phyloP scores from a whole-genome alignment of 1,140 invertebrate genomes.

The Cydia strobilella region DNA sequence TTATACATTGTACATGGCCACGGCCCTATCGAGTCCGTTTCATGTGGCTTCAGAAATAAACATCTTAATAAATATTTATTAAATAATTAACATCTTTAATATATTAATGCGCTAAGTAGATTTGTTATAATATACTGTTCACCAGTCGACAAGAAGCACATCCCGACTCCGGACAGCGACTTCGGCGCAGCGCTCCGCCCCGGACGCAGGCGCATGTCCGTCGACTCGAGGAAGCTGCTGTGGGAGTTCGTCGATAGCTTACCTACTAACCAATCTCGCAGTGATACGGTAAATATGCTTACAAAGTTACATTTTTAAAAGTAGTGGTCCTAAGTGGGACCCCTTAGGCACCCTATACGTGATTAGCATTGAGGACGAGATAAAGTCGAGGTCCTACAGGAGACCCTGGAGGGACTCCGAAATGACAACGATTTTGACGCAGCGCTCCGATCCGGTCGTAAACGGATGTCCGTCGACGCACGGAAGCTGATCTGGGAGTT shows the following conservation, averaged over 20 bases:
- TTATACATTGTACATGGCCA: too few relatives aligned
- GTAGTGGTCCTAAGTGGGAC: too few relatives aligned
- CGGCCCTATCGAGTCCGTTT: too few relatives aligned
- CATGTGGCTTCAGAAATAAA: too few relatives aligned
- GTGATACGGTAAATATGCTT: constrained; percentile 21
- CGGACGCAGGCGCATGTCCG: constrained; percentile 57
- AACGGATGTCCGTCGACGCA: constrained; percentile 59
- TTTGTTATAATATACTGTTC: too few relatives aligned
- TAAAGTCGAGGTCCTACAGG: too few relatives aligned
- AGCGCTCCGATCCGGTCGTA: constrained; percentile 57
- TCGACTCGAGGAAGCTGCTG: constrained; percentile 64
- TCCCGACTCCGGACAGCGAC: constrained; percentile 66
- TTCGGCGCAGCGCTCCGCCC: constrained; percentile 69
- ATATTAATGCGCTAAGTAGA: too few relatives aligned
- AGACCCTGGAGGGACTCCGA: constrained; percentile 46
- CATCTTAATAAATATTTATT: too few relatives aligned
- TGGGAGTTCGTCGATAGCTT: constrained; percentile 65
- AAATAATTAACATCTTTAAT: too few relatives aligned
- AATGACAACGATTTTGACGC: constrained; percentile 70
- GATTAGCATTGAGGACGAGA: too few relatives aligned
- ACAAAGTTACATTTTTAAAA: too few relatives aligned
- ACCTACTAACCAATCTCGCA: constrained; percentile 45
- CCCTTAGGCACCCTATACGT: too few relatives aligned
- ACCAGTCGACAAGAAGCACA: constrained; percentile 60
- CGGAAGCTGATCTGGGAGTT: constrained; percentile 67